These are phyloP conservation scores for Deilephila porcellus DNA, from an alignment of 2,888 invertebrate genomes.

Conservation along the genomic window DNA sequence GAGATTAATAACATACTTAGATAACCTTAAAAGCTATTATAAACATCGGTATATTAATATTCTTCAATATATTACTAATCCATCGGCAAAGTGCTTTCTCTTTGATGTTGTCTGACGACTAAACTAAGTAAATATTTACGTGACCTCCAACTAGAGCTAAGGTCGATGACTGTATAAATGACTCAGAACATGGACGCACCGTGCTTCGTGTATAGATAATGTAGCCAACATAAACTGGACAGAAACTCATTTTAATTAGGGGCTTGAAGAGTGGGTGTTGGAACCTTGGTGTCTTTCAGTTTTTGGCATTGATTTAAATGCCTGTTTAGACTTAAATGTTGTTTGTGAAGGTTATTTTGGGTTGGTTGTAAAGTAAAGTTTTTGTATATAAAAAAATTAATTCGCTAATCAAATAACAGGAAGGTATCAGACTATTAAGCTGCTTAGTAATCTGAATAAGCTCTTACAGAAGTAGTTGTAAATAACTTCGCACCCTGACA, in stretches of 20 bases:
- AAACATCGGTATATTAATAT: not conserved
- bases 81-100: not conserved
- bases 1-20: too few relatives aligned
- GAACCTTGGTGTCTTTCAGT: not conserved
- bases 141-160: not conserved
- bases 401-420: too few relatives aligned
- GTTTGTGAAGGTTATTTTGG: not conserved
- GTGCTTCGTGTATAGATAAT: not conserved
- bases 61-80: not conserved
- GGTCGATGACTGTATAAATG: constrained; percentile 15
- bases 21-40: not conserved
- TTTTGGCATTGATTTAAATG: constrained; percentile 9
- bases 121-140: not conserved
- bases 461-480: too few relatives aligned
- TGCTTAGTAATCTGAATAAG: too few relatives aligned
- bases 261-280: not conserved
- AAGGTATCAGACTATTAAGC: too few relatives aligned
- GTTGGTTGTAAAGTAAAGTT: not conserved
- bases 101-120: not conserved
- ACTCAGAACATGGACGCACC: not conserved
- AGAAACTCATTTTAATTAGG: not conserved
- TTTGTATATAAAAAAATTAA: too few relatives aligned
- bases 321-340: not conserved
- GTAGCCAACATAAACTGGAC: not conserved
- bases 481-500: too few relatives aligned